Conservation (phyloP, 2,797 vertebrate genomes). For the Chelmon rostratus region DNA sequence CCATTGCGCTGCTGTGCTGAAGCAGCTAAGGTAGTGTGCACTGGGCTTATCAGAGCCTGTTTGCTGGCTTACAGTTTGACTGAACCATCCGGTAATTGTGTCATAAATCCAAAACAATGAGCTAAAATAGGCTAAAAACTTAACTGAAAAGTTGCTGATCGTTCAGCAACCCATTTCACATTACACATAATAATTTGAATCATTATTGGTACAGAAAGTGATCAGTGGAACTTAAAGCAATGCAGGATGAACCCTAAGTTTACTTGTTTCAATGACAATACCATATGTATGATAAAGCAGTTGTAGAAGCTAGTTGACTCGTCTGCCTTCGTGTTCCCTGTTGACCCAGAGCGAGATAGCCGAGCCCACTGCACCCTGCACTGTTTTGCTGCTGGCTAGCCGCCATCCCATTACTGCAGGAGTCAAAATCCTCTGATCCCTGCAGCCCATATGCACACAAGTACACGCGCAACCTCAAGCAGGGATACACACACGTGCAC, state of each 20-base stretch:
- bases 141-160: background rate
- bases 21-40: no score
- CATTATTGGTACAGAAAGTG: no score
- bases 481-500: background rate
- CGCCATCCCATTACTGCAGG: constrained; percentile 69
- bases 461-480: background rate
- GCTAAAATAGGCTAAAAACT: background rate
- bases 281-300: constrained; percentile 1
- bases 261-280: constrained; percentile 14
- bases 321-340: constrained; percentile 32
- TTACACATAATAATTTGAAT: no score
- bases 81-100: no score
- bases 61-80: no score
- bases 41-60: no score
- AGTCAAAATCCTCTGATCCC: constrained; percentile 67
- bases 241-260: background rate
- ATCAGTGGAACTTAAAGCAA: background rate
- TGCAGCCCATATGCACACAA: constrained; percentile 22
- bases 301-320: constrained; percentile 41
- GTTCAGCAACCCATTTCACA: no score
- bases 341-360: constrained; percentile 40
- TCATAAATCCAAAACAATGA: background rate
- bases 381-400: constrained; percentile 51
- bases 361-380: constrained; percentile 33
- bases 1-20: no score